Conservation (phyloP, 92 coral and sea anemone genomes). For the Bergia puertoricense region DNA sequence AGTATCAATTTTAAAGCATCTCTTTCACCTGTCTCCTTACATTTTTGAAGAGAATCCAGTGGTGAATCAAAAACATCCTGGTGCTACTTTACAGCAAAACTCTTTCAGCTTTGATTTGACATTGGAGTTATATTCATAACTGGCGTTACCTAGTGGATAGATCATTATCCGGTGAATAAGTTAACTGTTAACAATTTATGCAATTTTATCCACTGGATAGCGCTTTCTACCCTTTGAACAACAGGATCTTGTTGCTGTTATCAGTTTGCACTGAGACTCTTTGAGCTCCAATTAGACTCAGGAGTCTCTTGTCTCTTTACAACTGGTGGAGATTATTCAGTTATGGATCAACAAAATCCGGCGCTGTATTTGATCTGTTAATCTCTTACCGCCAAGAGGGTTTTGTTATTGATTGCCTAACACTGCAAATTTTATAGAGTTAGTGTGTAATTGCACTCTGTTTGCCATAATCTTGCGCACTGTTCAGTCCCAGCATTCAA, state of each 20-base stretch:
- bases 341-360: background rate
- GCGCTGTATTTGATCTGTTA: background rate
- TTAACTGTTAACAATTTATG: no score
- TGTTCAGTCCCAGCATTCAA: background rate
- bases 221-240: no score
- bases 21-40: background rate
- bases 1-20: background rate
- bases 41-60: background rate
- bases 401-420: background rate
- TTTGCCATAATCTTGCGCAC: background rate
- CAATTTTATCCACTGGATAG: no score
- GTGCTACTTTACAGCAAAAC: background rate
- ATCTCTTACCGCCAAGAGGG: background rate
- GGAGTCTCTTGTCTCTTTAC: background rate
- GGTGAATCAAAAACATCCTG: no score
- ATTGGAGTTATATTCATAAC: no score
- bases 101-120: no score
- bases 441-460: background rate
- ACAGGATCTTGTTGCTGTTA: no score
- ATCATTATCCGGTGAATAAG: no score
- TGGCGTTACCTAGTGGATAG: no score
- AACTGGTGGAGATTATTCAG: background rate
- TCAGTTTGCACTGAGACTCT: background rate
- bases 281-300: background rate
- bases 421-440: no score